Evolutionary conservation across 2,888 invertebrate genomes (phyloP).

Genomic region (Gymnosoma rotundatum): DNA sequence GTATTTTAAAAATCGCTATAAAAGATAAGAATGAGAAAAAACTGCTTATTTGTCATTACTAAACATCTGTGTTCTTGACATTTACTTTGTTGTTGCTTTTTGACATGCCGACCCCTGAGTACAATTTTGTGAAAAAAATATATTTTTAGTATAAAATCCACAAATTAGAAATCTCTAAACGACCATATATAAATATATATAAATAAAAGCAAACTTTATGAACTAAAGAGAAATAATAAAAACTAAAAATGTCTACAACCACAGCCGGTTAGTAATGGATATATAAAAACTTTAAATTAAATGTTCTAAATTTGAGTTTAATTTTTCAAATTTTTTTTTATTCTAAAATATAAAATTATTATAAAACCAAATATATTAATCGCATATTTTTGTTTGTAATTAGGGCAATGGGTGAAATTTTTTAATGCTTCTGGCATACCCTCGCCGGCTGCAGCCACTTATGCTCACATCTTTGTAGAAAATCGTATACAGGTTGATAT

Average conservation of each 20-base stretch:
- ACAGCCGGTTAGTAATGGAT: conserved; percentile 74
- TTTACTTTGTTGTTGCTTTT: conserved; percentile 25
- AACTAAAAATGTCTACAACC: conserved; percentile 75
- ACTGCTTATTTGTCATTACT: background rate
- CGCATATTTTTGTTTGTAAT: conserved; percentile 9
- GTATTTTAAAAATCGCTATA: too few relatives aligned
- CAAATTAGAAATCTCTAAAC: background rate
- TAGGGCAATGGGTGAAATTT: conserved; percentile 89
- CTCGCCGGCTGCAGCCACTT: conserved; percentile 88
- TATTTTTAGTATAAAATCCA: conserved; percentile 36
- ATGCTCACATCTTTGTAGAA: conserved; percentile 93
- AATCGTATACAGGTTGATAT: conserved; percentile 93
- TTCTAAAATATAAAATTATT: background rate
- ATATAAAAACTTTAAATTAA: background rate
- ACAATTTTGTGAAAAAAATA: conserved; percentile 14
- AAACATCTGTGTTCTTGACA: conserved; percentile 25
- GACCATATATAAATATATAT: background rate
- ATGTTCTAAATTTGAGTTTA: background rate
- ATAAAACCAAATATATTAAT: background rate
- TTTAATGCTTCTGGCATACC: conserved; percentile 93
- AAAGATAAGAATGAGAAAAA: background rate
- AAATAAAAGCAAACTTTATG: background rate
- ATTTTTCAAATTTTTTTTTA: background rate
- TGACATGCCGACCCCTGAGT: conserved; percentile 26
- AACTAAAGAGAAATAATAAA: background rate